Evolutionary conservation across 2,113 vertebrate species (phyloP), one percentile per base, ranked within the genome.

Genomic region (Tautogolabrus adspersus): DNA sequence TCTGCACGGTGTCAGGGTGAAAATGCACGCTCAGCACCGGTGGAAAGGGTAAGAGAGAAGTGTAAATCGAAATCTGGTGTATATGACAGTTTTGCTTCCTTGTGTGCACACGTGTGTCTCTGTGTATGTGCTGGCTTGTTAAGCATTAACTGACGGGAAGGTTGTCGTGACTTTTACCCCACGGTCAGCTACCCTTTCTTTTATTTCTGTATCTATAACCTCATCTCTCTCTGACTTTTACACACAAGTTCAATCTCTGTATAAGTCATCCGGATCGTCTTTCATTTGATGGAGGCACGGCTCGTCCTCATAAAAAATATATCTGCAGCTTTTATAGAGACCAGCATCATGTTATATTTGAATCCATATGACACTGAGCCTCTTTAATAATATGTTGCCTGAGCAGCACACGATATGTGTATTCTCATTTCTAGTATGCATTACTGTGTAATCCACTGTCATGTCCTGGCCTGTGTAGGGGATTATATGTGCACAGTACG

Each of bases 71-170:
- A 80, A 80, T 51, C 3, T 0, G 37, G 54, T 15, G 10, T 57
- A 22, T 65, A 64, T 65, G 77, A 81, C 67, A 52, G 49, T 72
- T 83, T 62, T 30, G 72, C 71, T 81, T 82, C 78, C 80, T 58
- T 38, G 19, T 77, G 40, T 42, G 26, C 15, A 40, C 21, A 15
- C 8, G 10, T 26, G 52, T 62, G 56, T 86, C 21, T 72, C 5
- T 73, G 73, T 79, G 40, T 74, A 16, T 72, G 42, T 74, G 59
- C 42, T 7, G 11, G 54, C n/a, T 22, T 61, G 84, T 83, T 81
- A 70, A 87, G 83, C 66, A 80, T 82, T 84, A 72, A 83, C 83
- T 1, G 37, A 62, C 10, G 34, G 58, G 71, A 84, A 62, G 38
- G 21, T 60, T 56, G 66, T 58, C 2, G 0, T 65, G 80, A 21